A percentile compares a stretch with the other conserved stretches of the same genome.
phyloP scores from a whole-genome alignment of 2,888 invertebrate genomes.

The Drosophila merina region DNA sequence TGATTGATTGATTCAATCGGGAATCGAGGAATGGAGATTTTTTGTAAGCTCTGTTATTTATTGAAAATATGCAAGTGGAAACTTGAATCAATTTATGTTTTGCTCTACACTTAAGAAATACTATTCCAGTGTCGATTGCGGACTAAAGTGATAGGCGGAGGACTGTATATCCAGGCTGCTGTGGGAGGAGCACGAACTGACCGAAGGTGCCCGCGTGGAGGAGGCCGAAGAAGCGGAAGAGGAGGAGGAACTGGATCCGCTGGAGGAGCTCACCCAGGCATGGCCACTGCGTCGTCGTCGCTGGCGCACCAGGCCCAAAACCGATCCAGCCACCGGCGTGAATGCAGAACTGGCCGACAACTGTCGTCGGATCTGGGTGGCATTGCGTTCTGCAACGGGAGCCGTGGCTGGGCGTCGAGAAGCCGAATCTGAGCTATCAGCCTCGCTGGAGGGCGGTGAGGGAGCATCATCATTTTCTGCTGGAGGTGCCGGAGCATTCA shows the following conservation, averaged over 20 bases:
- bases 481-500: slow-evolving; percentile 35
- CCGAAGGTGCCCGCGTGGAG: slow-evolving; percentile 69
- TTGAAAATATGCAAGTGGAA: no score
- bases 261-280: slow-evolving; percentile 72
- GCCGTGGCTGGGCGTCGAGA: slow-evolving; percentile 58
- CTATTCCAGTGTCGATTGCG: slow-evolving; percentile 56
- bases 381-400: slow-evolving; percentile 18
- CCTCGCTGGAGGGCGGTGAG: slow-evolving; percentile 66
- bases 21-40: no score
- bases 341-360: slow-evolving; percentile 49
- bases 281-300: slow-evolving; percentile 59
- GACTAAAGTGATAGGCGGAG: slow-evolving; percentile 46
- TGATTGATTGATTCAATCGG: no score
- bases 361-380: slow-evolving; percentile 24
- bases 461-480: slow-evolving; percentile 29
- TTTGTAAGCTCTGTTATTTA: no score
- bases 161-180: slow-evolving; percentile 69
- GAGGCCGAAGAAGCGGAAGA: slow-evolving; percentile 64
- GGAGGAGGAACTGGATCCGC: slow-evolving; percentile 51
- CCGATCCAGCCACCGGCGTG: slow-evolving; percentile 76
- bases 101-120: neutral
- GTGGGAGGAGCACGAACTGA: slow-evolving; percentile 62
- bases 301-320: slow-evolving; percentile 72
- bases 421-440: slow-evolving; percentile 43
- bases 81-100: no score